Conservation (phyloP, 2,113 vertebrate species). For the Heloderma charlesbogerti region DNA sequence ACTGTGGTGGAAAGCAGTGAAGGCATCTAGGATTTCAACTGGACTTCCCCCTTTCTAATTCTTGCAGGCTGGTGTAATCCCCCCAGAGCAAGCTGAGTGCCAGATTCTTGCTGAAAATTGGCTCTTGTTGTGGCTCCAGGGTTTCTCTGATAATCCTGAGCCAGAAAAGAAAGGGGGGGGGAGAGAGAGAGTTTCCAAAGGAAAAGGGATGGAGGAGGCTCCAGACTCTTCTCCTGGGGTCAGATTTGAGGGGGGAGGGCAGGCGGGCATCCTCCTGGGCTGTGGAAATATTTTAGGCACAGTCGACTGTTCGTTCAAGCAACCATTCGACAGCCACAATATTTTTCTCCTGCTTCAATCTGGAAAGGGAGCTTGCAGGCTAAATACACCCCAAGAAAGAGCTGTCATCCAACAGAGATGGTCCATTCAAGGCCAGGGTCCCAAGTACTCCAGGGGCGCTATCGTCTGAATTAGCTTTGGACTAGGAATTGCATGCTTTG, state of each 20-base stretch:
- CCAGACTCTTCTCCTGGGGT: fast-evolving
- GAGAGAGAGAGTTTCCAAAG: background rate
- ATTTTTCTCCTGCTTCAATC: background rate
- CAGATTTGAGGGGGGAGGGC: fast-evolving
- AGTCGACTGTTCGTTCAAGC: background rate
- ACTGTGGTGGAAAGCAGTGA: conserved; percentile 15
- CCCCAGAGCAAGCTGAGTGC: conserved; percentile 42
- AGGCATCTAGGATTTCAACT: conserved; percentile 31
- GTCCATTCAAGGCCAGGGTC: background rate
- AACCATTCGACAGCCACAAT: background rate
- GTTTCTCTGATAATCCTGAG: conserved; percentile 53
- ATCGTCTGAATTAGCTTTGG: background rate
- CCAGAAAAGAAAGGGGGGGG: conserved; percentile 67
- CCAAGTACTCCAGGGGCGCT: background rate
- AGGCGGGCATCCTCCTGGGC: background rate
- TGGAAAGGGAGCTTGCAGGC: background rate
- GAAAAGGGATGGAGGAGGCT: background rate
- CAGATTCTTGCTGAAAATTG: conserved; percentile 70
- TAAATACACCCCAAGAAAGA: fast-evolving
- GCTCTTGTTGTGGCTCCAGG: conserved; percentile 60
- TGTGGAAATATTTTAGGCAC: fast-evolving
- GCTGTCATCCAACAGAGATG: too few relatives aligned
- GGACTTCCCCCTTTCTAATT: conserved; percentile 48
- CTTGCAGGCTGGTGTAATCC: conserved; percentile 72
- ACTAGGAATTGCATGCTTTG: too few relatives aligned